These are phyloP conservation scores for Dromococcyx pavoninus DNA, from an alignment of 2,797 vertebrate species.

Conservation along the genomic window DNA sequence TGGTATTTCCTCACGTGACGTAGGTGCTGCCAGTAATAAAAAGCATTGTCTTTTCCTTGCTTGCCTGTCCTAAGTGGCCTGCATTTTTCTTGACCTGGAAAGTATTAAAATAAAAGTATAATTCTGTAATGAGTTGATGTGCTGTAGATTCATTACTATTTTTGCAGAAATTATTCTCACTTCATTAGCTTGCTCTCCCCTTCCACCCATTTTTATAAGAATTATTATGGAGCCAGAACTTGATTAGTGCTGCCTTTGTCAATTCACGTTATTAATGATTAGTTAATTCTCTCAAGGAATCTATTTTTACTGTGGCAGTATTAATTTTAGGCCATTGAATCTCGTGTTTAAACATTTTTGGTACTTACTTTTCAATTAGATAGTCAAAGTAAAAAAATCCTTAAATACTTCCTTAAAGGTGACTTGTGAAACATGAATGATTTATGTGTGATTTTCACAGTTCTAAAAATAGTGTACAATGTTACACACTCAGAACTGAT, in stretches of 20 bases:
- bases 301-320: constrained; percentile 69
- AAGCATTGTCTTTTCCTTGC: background rate
- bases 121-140: constrained; percentile 34
- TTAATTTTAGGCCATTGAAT: constrained; percentile 61
- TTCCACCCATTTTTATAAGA: constrained; percentile 48
- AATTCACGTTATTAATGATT: constrained; percentile 72
- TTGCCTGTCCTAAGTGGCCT: background rate
- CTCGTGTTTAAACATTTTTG: constrained; percentile 73
- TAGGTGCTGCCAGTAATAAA: background rate
- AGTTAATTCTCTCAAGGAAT: constrained; percentile 66
- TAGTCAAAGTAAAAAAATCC: constrained; percentile 51
- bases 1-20: background rate
- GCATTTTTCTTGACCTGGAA: constrained; percentile 2
- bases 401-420: constrained; percentile 57
- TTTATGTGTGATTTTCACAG: constrained; percentile 62
- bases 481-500: background rate
- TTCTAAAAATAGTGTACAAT: constrained; percentile 52
- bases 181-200: constrained; percentile 54
- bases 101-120: constrained; percentile 6
- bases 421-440: constrained; percentile 54
- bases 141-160: constrained; percentile 53
- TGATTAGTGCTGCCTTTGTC: constrained; percentile 68
- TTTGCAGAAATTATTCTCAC: constrained; percentile 50
- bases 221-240: constrained; percentile 58
- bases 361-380: constrained; percentile 66